Percentiles rank a stretch among this genome's conserved stretches.
phyloP scores from a whole-genome alignment of 64 coral and sea anemone species.

The Astreopora myriophthalma region DNA sequence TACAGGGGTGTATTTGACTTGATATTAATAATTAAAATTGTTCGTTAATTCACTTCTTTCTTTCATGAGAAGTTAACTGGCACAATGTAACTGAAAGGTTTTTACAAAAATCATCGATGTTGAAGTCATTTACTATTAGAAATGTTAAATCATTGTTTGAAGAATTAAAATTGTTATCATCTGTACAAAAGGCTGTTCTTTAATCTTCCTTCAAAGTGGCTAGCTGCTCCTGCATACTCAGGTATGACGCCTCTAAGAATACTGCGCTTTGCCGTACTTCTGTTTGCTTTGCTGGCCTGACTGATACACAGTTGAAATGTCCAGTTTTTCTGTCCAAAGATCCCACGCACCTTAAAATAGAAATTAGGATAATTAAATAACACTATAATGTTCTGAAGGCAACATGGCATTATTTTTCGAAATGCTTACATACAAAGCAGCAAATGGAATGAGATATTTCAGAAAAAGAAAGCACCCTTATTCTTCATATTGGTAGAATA shows the following conservation, averaged over 20 bases:
- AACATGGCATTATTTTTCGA: no score
- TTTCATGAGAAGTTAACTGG: no score
- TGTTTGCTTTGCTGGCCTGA: constrained; percentile 68
- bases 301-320: constrained; percentile 76
- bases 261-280: constrained; percentile 25
- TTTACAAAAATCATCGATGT: background rate
- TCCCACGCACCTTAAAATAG: constrained; percentile 68
- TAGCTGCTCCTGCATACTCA: constrained; percentile 72
- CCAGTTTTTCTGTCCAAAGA: constrained; percentile 80
- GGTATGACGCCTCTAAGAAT: constrained; percentile 48
- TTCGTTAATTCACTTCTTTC: no score
- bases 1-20: no score
- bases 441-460: no score
- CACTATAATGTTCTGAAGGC: no score
- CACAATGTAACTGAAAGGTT: background rate
- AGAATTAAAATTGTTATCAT: background rate
- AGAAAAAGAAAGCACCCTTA: no score
- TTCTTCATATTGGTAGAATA: no score
- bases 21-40: no score
- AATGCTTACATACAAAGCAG: no score
- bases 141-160: background rate
- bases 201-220: constrained; percentile 79
- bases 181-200: background rate
- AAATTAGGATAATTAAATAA: background rate
- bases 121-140: background rate